Evolutionary conservation across 2,797 vertebrate species (phyloP).

Genomic region (Lateolabrax maculatus): DNA sequence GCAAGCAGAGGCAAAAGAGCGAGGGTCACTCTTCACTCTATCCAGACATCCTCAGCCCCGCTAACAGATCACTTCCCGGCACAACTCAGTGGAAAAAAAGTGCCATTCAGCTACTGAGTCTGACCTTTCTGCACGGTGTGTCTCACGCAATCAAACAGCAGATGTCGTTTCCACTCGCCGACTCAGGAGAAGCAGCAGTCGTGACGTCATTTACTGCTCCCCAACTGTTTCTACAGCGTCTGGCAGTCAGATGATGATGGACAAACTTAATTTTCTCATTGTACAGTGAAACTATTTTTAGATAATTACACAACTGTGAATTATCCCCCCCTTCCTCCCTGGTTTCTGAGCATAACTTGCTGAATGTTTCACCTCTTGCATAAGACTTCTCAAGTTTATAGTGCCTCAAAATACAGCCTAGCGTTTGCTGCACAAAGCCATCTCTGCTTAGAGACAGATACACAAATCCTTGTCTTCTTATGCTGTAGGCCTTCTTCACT

Average conservation of each 20-base stretch:
- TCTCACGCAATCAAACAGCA: conserved; percentile 13
- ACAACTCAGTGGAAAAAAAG: neutral
- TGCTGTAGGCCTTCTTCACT: too few species aligned
- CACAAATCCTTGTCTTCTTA: neutral
- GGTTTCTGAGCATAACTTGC: neutral
- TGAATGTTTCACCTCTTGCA: conserved; percentile 3
- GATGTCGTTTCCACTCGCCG: conserved; percentile 6
- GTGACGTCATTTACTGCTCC: neutral
- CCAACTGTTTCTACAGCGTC: neutral
- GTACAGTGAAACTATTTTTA: neutral
- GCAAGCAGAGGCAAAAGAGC: neutral
- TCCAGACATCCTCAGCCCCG: neutral
- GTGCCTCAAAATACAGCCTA: conserved; percentile 22
- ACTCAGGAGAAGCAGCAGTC: neutral
- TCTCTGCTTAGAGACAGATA: neutral
- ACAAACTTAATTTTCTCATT: neutral
- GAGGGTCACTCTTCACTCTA: neutral
- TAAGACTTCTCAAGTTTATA: conserved; percentile 22
- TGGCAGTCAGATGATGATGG: neutral
- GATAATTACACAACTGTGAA: conserved; percentile 7
- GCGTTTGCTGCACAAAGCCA: neutral
- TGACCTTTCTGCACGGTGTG: conserved; percentile 8
- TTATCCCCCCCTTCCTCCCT: neutral
- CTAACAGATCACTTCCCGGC: neutral
- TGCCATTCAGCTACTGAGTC: neutral